These are phyloP conservation scores for Eubucco bourcierii DNA, from an alignment of 2,113 vertebrate species.

Conservation along the genomic window DNA sequence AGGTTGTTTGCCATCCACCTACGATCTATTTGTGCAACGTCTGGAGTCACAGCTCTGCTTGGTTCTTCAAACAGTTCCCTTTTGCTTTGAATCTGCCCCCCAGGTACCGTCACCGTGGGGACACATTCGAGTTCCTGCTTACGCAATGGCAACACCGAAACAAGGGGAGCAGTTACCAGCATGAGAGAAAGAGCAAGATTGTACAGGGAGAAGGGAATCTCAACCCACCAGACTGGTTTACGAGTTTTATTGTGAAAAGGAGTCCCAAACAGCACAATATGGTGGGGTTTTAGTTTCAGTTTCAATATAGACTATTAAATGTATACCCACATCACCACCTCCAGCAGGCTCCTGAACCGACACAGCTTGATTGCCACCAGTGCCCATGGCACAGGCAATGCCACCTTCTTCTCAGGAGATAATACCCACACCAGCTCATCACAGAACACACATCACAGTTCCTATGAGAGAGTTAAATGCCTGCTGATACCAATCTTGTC, in stretches of 20 bases:
- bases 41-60: constrained; percentile 39
- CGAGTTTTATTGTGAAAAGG: constrained; percentile 45
- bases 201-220: background rate
- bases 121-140: constrained; percentile 6
- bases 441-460: background rate
- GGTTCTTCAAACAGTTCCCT: constrained; percentile 43
- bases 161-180: background rate
- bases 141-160: background rate
- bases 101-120: background rate
- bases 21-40: constrained; percentile 47
- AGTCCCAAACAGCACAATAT: constrained; percentile 21
- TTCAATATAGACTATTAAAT: constrained; percentile 27
- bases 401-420: constrained; percentile 13
- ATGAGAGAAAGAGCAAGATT: background rate
- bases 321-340: constrained; percentile 10
- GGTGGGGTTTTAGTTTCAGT: background rate
- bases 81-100: background rate
- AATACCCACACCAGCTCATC: constrained; percentile 29
- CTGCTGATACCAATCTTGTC: background rate
- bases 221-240: constrained; percentile 22
- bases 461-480: constrained; percentile 13
- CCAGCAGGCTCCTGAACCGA: constrained; percentile 20
- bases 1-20: constrained; percentile 45
- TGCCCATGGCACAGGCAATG: constrained; percentile 6
- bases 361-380: background rate